A percentile compares a stretch with the other conserved stretches of the same genome.
These are phyloP conservation scores for Gnatocerus cornutus DNA, from an alignment of 2,888 invertebrate genomes.

Conservation along the genomic window DNA sequence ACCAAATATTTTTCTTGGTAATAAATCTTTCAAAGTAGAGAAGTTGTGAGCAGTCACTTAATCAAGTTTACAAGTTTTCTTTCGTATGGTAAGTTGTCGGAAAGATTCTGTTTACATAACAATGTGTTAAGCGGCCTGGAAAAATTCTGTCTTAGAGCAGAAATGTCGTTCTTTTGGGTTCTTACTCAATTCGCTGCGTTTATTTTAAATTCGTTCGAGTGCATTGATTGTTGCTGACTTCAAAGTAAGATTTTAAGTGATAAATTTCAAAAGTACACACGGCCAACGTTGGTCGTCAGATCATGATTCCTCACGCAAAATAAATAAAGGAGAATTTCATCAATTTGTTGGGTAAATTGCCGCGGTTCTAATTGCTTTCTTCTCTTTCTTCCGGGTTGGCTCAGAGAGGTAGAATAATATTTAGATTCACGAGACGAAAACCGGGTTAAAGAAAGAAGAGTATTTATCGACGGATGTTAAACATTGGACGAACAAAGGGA, in stretches of 20 bases:
- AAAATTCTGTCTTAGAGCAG: slow-evolving; percentile 52
- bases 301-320: slow-evolving; percentile 16
- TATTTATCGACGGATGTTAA: slow-evolving; percentile 30
- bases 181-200: slow-evolving; percentile 36
- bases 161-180: slow-evolving; percentile 51
- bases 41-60: slow-evolving; percentile 50
- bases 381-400: slow-evolving; percentile 24
- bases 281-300: slow-evolving; percentile 7
- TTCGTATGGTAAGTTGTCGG: slow-evolving; percentile 51
- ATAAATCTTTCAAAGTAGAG: slow-evolving; percentile 47
- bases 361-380: slow-evolving; percentile 32
- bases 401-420: slow-evolving; percentile 22
- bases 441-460: slow-evolving; percentile 5
- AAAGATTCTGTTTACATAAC: slow-evolving; percentile 57
- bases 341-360: slow-evolving; percentile 38
- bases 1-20: slow-evolving; percentile 49
- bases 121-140: slow-evolving; percentile 55
- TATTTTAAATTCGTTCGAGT: slow-evolving; percentile 41
- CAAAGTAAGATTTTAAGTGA: slow-evolving; percentile 38
- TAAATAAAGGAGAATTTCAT: slow-evolving; percentile 31
- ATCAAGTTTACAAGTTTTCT: slow-evolving; percentile 54
- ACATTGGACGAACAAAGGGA: not conserved
- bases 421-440: slow-evolving; percentile 13
- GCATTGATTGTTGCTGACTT: slow-evolving; percentile 47
- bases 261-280: slow-evolving; percentile 24